A percentile compares a stretch with the other conserved stretches of the same genome.
phyloP scores from a whole-genome alignment of 2,888 invertebrate genomes.

The Adineta ricciae region DNA sequence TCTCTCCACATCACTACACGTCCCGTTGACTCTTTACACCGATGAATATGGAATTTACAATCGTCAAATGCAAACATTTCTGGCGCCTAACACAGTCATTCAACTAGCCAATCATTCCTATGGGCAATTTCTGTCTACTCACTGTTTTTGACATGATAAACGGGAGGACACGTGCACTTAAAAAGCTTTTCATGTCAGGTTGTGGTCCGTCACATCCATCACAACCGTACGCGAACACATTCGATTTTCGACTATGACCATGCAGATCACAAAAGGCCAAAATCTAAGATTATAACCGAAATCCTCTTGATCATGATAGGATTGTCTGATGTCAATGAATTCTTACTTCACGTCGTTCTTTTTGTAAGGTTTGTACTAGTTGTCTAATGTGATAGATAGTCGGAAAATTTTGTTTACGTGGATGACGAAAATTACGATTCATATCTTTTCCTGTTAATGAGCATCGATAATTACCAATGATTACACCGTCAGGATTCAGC shows the following conservation, averaged over 20 bases:
- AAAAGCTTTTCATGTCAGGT: constrained; percentile 39
- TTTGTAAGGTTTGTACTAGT: constrained; percentile 46
- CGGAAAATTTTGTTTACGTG: constrained; percentile 48
- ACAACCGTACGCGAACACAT: constrained; percentile 51
- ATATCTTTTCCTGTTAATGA: constrained; percentile 49
- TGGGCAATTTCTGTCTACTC: constrained; percentile 36
- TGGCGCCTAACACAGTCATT: constrained; percentile 28
- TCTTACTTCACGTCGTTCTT: constrained; percentile 40
- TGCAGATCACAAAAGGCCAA: constrained; percentile 49
- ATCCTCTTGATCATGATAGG: neutral
- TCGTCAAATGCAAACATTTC: constrained; percentile 75
- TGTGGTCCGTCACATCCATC: constrained; percentile 36
- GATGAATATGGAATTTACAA: constrained; percentile 83
- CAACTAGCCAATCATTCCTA: no score
- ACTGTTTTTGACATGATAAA: constrained; percentile 61
- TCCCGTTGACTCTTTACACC: constrained; percentile 85
- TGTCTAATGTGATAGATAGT: constrained; percentile 47
- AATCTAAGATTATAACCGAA: constrained; percentile 38
- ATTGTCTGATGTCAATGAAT: constrained; percentile 37
- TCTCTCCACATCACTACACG: constrained; percentile 82
- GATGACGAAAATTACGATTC: constrained; percentile 49
- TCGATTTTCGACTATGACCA: constrained; percentile 48
- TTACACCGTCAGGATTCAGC: constrained; percentile 86
- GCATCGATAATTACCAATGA: constrained; percentile 57
- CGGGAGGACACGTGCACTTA: constrained; percentile 63